A percentile compares a stretch with the other conserved stretches of the same genome.
These are phyloP conservation scores for Matsumurasca onukii DNA, from an alignment of 1,140 invertebrate species.

Conservation along the genomic window DNA sequence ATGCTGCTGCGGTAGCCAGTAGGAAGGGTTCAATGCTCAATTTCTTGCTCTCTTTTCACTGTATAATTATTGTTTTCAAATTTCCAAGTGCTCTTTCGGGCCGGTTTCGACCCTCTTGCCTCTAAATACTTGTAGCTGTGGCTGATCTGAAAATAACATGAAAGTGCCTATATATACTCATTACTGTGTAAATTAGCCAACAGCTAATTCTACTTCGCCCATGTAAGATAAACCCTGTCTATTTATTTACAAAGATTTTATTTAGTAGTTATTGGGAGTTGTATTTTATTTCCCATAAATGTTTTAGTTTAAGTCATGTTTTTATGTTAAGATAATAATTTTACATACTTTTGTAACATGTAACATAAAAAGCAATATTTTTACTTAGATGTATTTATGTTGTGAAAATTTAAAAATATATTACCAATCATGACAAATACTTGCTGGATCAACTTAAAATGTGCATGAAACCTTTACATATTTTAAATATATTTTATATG, in stretches of 20 bases:
- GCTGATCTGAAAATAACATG: neutral
- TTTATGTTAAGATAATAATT: constrained; percentile 20
- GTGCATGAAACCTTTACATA: neutral
- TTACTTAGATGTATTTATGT: constrained; percentile 23
- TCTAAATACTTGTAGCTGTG: neutral
- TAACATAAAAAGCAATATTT: neutral
- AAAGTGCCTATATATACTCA: constrained; percentile 19
- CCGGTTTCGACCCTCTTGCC: constrained; percentile 8
- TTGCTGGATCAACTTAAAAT: neutral
- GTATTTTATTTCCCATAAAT: constrained; percentile 9
- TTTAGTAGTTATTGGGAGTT: constrained; percentile 19
- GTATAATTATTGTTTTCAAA: constrained; percentile 3
- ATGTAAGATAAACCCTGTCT: constrained; percentile 10
- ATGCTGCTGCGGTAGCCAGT: neutral
- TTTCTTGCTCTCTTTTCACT: neutral
- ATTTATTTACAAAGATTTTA: constrained; percentile 28
- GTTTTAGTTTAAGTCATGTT: constrained; percentile 18
- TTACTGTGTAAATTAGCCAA: neutral
- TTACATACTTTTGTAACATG: constrained; percentile 5
- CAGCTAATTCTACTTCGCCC: neutral
- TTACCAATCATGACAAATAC: neutral
- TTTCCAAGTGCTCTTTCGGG: neutral
- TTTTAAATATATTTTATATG: neutral
- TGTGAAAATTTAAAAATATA: neutral
- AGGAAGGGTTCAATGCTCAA: constrained; percentile 8